Evolutionary conservation across 2,888 invertebrate species (phyloP).

Genomic region (Leucozona laternaria): DNA sequence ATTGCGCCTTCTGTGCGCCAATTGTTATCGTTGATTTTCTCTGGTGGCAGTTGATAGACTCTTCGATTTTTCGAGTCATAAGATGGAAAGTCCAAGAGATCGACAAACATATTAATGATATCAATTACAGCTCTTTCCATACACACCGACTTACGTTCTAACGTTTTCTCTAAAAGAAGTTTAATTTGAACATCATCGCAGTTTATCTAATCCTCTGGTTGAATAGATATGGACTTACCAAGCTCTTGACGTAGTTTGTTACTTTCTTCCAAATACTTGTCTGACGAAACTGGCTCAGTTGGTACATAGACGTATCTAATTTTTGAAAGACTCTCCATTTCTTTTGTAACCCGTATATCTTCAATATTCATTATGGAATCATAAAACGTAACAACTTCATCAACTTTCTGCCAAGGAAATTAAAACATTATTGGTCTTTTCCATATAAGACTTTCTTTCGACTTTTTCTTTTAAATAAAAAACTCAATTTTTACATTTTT

Average conservation of each 20-base stretch:
- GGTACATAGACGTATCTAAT: conserved; percentile 87
- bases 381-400: conserved; percentile 78
- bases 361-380: conserved; percentile 88
- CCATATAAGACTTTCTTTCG: too few species aligned
- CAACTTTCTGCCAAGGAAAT: conserved; percentile 77
- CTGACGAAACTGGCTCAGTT: conserved; percentile 86
- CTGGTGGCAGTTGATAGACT: conserved; percentile 87
- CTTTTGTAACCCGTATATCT: conserved; percentile 89
- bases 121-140: conserved; percentile 91
- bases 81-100: conserved; percentile 82
- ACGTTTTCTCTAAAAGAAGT: conserved; percentile 81
- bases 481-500: too few species aligned
- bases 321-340: conserved; percentile 87
- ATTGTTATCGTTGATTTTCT: conserved; percentile 83
- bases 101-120: conserved; percentile 90
- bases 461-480: too few species aligned
- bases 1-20: conserved; percentile 82
- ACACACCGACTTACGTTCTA: conserved; percentile 86
- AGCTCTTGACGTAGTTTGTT: conserved; percentile 84
- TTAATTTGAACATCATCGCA: background rate
- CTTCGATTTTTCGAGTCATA: conserved; percentile 85
- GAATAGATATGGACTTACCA: conserved; percentile 74
- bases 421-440: too few species aligned
- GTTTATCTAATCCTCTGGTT: background rate
- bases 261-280: conserved; percentile 87